Evolutionary conservation across 1,140 invertebrate genomes (phyloP).

Genomic region (Acromyrmex echinatior): DNA sequence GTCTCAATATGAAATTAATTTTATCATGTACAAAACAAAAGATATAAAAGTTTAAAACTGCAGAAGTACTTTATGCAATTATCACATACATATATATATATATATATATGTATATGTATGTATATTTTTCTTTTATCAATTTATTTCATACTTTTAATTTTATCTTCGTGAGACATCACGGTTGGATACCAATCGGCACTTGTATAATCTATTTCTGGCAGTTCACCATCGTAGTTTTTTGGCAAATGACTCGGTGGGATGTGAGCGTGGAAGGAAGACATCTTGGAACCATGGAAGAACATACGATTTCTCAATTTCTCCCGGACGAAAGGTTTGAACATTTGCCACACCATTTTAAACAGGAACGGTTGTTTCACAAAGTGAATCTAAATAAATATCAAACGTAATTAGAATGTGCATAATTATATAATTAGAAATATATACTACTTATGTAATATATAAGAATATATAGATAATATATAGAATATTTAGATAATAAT

Average conservation of each 20-base stretch:
- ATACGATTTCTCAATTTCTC: conserved; percentile 94
- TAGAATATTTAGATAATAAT: neutral
- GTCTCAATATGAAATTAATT: no score
- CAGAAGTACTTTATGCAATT: no score
- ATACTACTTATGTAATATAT: neutral
- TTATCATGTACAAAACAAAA: no score
- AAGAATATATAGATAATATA: no score
- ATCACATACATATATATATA: no score
- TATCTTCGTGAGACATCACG: conserved; percentile 88
- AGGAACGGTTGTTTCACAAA: conserved; percentile 96
- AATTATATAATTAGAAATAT: neutral
- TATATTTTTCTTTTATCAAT: neutral
- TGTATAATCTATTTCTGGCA: conserved; percentile 92
- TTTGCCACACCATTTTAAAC: conserved; percentile 95
- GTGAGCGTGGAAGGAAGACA: conserved; percentile 90
- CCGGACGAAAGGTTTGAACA: conserved; percentile 95
- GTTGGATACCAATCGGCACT: conserved; percentile 91
- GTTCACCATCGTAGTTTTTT: conserved; percentile 91
- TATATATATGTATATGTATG: neutral
- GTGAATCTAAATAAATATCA: conserved; percentile 87
- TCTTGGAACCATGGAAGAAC: conserved; percentile 92
- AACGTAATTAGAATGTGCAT: conserved; percentile 11
- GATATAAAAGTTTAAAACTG: no score
- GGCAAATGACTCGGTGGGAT: conserved; percentile 90
- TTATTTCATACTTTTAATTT: conserved; percentile 86